A percentile compares a stretch with the other conserved stretches of the same genome.
These are phyloP conservation scores for Neomicropteryx cornuta DNA, from an alignment of 1,140 invertebrate genomes.

Conservation along the genomic window DNA sequence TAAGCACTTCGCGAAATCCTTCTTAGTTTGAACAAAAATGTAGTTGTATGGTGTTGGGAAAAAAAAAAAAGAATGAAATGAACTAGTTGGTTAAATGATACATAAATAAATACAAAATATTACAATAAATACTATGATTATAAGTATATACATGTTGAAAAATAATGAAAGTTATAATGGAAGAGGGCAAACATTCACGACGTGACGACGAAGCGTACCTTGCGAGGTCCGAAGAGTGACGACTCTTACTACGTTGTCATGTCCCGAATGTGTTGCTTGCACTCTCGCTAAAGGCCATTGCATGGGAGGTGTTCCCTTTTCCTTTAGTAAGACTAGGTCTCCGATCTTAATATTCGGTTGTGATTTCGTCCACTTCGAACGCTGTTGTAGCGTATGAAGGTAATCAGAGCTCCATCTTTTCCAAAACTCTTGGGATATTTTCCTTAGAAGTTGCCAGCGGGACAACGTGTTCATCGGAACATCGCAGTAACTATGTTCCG, in stretches of 20 bases:
- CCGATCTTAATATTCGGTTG: neutral
- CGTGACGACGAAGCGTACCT: conserved; percentile 5
- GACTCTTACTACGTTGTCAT: conserved; percentile 13
- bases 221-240: conserved; percentile 7
- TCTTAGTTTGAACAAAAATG: too few relatives aligned
- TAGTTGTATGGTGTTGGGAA: too few relatives aligned
- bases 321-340: neutral
- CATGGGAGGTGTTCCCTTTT: conserved; percentile 6
- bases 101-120: too few relatives aligned
- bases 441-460: neutral
- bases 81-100: too few relatives aligned
- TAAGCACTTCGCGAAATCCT: too few relatives aligned
- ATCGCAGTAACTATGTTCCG: conserved; percentile 2
- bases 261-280: conserved; percentile 9
- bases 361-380: neutral
- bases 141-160: too few relatives aligned
- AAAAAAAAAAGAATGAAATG: too few relatives aligned
- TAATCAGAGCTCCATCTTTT: neutral
- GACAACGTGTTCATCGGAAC: neutral
- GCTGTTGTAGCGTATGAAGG: neutral
- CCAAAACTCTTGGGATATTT: neutral
- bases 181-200: conserved; percentile 3
- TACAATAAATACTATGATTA: too few relatives aligned
- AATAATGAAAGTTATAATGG: too few relatives aligned
- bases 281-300: conserved; percentile 17